Evolutionary conservation across 92 coral and sea anemone species (phyloP), one percentile per base, ranked within the genome.

Genomic region (Zoanthus sansibaricus): DNA sequence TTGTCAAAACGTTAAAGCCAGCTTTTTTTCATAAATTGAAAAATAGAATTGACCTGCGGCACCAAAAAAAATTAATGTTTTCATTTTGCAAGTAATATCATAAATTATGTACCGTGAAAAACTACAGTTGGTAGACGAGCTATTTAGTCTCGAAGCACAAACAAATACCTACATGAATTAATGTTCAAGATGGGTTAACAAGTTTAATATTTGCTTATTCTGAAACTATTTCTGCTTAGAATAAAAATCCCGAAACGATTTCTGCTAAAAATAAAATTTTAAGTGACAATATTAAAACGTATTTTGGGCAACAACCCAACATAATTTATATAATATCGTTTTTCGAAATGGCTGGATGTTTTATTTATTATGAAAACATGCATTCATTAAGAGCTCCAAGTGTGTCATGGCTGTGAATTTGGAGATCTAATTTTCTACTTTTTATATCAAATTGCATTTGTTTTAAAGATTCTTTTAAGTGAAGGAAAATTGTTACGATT

Each of bases 21-120:
- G 30, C 25, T 62, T 9, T 62, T 31, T 62, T 62, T 62, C 18
- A 62, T 21, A 69, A 31, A 31, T 7, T 16, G 31, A 67, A 25
- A 66, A 46, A 21, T 10, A 80, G 20, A 66, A 11, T 5, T 59
- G 5, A 18, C 13, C 72, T 31, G 71, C 15, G 55, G 45, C 33
- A 64, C 13, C 49, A 32, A 0, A 2, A 18, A 79, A 62, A 18
- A 80, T 64, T 5, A 37, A 66, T n/a, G 3, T 48, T 42, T 54
- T 33, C 11, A 12, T 76, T 17, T 25, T 15, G 17, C 8, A 67
- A 45, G 75, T 20, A 20, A 67, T 46, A 52, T 62, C 18, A 47
- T 80, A 13, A 66, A 46, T 80, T 66, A 66, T 80, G 66, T 66
- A 80, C 47, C 13, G 59, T 80, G 21, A 25, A 80, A 49, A 80